phyloP scores from a whole-genome alignment of 2,888 invertebrate species.

The Pristionchus japonicus region DNA sequence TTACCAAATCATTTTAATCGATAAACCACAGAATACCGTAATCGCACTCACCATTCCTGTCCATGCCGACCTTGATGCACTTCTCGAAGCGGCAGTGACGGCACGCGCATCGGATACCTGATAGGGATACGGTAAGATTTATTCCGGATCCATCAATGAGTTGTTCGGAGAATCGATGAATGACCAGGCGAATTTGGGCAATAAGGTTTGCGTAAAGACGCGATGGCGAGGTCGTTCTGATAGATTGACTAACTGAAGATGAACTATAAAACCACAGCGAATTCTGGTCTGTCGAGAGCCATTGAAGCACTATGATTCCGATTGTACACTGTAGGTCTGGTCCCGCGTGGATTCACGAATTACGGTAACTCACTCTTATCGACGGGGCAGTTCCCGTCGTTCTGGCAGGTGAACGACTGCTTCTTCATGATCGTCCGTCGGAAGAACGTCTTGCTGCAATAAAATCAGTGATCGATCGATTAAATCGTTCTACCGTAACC shows the following conservation, averaged over 20 bases:
- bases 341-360: background rate
- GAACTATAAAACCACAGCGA: too few relatives aligned
- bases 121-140: background rate
- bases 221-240: too few relatives aligned
- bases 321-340: too few relatives aligned
- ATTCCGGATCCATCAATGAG: too few relatives aligned
- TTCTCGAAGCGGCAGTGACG: conserved; percentile 72
- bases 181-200: too few relatives aligned
- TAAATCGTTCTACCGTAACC: background rate
- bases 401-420: conserved; percentile 72
- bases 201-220: too few relatives aligned
- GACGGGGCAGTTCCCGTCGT: conserved; percentile 67
- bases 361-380: conserved; percentile 59
- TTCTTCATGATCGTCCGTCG: conserved; percentile 74
- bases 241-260: too few relatives aligned
- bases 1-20: too few relatives aligned
- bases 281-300: too few relatives aligned
- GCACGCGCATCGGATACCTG: conserved; percentile 73
- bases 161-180: too few relatives aligned
- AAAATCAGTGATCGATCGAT: background rate
- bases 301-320: too few relatives aligned
- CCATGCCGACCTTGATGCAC: conserved; percentile 66
- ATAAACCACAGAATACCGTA: background rate
- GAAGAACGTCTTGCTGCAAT: conserved; percentile 72
- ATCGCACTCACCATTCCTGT: conserved; percentile 57